Evolutionary conservation across 1,140 invertebrate species (phyloP), one percentile per base, ranked within the genome.

Genomic region (Pentalonia nigronervosa): DNA sequence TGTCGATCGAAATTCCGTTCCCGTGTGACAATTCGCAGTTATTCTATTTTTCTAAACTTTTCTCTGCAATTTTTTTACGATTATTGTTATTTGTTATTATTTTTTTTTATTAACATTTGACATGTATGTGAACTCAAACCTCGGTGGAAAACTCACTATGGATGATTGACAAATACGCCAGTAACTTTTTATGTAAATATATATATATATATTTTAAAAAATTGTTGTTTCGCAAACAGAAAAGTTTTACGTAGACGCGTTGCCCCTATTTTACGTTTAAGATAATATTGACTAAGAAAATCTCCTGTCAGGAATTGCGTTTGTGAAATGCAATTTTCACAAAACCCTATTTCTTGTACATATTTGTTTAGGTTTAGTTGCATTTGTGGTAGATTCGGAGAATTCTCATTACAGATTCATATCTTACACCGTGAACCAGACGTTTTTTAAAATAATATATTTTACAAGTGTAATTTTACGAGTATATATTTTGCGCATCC

Each of bases 41-140:
- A 50, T 88, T 83, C 84, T 47, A 30, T 76, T 76, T 76, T n/a
- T 76, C n/a, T 76, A 90, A 56, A 60, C 34, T 53, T 90, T 90
- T 41, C 30, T 30, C 17, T 90, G 83, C 81, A 3, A 17, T 90
- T 90, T 89, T 56, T 53, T 89, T 56, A 56, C 11, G 2, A 36
- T 53, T 89, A 53, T 87, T 89, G 9, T 56, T 47, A 25, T 47
- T 86, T 89, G 34, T 53, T 56, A 53, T 89, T 89, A 56, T 34
- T 41, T 89, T 89, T 87, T 89, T 89, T 56, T 89, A 89, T 89
- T 23, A 53, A 89, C 34, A 89, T 89, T 41, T 89, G 50, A 89
- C 88, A n/a, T 56, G 50, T n/a, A 50, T 53, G 88, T 34, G 53
- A 89, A 89, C 88, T 89, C 34, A 56, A 89, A 56, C 50, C 50